Evolutionary conservation across 2,113 vertebrate genomes (phyloP), one percentile per base, ranked within the genome.

Genomic region (Oncorhynchus clarkii): DNA sequence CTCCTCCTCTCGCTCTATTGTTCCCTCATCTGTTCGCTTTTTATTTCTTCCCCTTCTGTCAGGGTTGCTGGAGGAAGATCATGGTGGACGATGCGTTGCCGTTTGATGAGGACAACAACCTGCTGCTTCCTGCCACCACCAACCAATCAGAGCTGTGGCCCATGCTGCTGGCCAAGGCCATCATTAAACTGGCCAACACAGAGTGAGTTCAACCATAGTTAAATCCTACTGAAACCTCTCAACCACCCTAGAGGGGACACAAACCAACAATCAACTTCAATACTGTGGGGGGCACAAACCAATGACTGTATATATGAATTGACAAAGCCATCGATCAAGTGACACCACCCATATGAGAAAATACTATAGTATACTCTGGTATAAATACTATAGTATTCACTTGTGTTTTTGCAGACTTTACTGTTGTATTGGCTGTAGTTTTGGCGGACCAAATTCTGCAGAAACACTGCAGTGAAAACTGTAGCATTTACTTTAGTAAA

Each of bases 31-130:
- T 54, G 54, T 31, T 14, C 6, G 6, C 31, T 18, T 68, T 16
- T 18, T 31, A 14, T n/a, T 1, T 4, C 18, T 20, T 5, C 4
- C 22, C 67, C 87, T 66, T 31, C 73, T 87, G 83, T 76, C 70
- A 99, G 97, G 98, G 97, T 1, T 95, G 93, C 80, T 99, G 98
- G 97, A 95, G 97, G 87, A 99, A 96, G 89, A 93, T 99, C 85
- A 90, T 87, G 31, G 87, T 99, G 18, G 97, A 99, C 87, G 97
- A 99, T 81, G 90, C 80, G 3, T 86, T 99, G 88, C 98, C 97
- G 45, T 99, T 98, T 87, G 93, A 88, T 80, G 92, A 96, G 86
- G 90, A 95, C 4, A 92, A 95, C 68, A 92, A 94, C 57, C 85
- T 98, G 39, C 90, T 99, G 82, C 95, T 99, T 64, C 98, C 97